These are phyloP conservation scores for Lacerta bilineata DNA, from an alignment of 2,797 vertebrate species.

Conservation along the genomic window DNA sequence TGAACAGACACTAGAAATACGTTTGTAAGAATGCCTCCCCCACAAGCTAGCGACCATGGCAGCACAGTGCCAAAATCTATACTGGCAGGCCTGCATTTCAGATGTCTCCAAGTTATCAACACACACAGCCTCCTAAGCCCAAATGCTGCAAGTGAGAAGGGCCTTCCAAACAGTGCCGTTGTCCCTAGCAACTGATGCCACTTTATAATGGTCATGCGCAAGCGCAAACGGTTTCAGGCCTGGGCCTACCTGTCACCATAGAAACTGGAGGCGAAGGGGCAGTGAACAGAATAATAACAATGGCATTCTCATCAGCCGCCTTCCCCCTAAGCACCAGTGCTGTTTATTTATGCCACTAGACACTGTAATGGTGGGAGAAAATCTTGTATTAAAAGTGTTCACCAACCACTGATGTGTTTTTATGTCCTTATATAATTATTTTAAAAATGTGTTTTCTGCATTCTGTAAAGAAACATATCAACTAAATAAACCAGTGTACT, in stretches of 20 bases:
- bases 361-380: constrained; percentile 79
- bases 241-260: constrained; percentile 74
- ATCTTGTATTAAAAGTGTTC: constrained; percentile 83
- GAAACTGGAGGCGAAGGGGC: constrained; percentile 76
- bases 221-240: constrained; percentile 61
- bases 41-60: constrained; percentile 18
- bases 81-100: constrained; percentile 53
- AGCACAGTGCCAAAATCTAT: constrained; percentile 48
- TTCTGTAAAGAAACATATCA: constrained; percentile 78
- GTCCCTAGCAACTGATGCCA: constrained; percentile 73
- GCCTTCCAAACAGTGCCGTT: constrained; percentile 71
- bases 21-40: background rate
- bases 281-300: constrained; percentile 81
- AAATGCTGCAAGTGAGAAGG: constrained; percentile 69
- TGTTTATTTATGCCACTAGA: constrained; percentile 78
- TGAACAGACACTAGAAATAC: constrained; percentile 13
- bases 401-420: constrained; percentile 80
- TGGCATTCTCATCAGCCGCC: constrained; percentile 70
- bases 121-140: constrained; percentile 62
- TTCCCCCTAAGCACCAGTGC: constrained; percentile 73
- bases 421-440: constrained; percentile 77
- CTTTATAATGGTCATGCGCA: constrained; percentile 65
- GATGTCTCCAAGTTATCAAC: constrained; percentile 51
- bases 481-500: constrained; percentile 80
- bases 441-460: constrained; percentile 78